Evolutionary conservation across 2,888 invertebrate genomes (phyloP), one percentile per base, ranked within the genome.

Genomic region (Drosophila hamatofila): DNA sequence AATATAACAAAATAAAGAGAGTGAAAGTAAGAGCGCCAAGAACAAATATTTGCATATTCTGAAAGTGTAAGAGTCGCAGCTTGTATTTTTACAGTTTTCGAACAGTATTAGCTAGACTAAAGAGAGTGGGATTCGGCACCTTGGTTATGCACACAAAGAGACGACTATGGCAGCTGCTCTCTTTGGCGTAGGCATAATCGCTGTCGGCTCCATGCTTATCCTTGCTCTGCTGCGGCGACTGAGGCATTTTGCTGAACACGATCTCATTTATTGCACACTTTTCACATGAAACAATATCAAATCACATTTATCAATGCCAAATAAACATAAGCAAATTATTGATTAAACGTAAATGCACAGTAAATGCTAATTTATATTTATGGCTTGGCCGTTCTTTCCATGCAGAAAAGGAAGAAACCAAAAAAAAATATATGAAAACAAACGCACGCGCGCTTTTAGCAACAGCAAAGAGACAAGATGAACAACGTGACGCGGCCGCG

Each of bases 141-240:
- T 91, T 91, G 75, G 88, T 72, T 67, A 91, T 75, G 74, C 81
- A 86, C 59, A 90, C 71, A 63, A 89, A 90, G 61, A 91, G 72
- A 60, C 88, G 90, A 66, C 82, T 88, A 83, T 90, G 90, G 60
- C 91, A 91, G 68, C 81, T 84, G 52, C 72, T 67, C 57, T 76
- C 79, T 51, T 87, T 82, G 70, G 72, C 73, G 70, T 80, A 51
- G 5, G 42, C 62, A 66, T 73, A 62, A 30, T 70, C 60, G 54
- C 37, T 51, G 44, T 78, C 65, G 7, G 14, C 59, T 74, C 35
- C 79, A 48, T 52, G 57, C 21, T 51, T 63, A 63, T 79, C 70
- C 66, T 78, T 66, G 62, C n/a, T 58, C 23, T 56, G 65, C 21
- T 64, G 61, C 37, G 59, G 61, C 37, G 59, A 46, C 21, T 42